Evolutionary conservation across 2,113 vertebrate genomes (phyloP).

Genomic region (Trinectes maculatus): DNA sequence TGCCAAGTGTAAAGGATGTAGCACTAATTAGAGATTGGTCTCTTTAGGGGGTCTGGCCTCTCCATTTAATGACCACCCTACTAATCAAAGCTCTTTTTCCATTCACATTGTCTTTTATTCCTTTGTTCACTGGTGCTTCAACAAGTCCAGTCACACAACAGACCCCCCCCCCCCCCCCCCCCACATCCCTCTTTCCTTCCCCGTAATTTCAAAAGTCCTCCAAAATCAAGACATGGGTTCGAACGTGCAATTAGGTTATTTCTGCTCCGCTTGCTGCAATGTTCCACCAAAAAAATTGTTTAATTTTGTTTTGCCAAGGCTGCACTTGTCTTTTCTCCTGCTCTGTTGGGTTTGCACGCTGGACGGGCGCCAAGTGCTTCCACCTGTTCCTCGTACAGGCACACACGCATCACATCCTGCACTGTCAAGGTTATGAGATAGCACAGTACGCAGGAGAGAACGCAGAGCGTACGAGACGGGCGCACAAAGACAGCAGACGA

Average conservation of each 20-base stretch:
- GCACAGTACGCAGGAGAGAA: constrained; percentile 27
- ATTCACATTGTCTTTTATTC: constrained; percentile 12
- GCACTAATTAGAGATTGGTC: constrained; percentile 69
- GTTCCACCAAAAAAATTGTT: constrained; percentile 56
- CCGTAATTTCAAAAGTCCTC: constrained; percentile 56
- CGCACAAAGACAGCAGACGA: constrained; percentile 59
- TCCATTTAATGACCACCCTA: constrained; percentile 61
- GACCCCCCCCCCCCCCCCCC: not conserved
- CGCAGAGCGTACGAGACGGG: constrained; percentile 40
- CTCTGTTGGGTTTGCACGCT: constrained; percentile 31
- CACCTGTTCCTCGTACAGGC: constrained; percentile 70
- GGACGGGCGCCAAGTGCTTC: constrained; percentile 68
- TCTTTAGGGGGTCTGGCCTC: constrained; percentile 56
- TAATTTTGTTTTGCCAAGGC: constrained; percentile 53
- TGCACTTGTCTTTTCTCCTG: constrained; percentile 36
- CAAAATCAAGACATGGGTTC: constrained; percentile 61
- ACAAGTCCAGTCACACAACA: constrained; percentile 11
- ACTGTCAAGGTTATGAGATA: constrained; percentile 76
- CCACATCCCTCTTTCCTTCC: constrained; percentile 4
- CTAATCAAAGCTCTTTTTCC: constrained; percentile 55
- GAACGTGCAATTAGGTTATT: constrained; percentile 65
- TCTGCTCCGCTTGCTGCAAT: constrained; percentile 58
- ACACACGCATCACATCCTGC: constrained; percentile 38
- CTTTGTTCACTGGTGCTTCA: constrained; percentile 14
- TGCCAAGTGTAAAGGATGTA: constrained; percentile 62